phyloP scores from a whole-genome alignment of 2,797 vertebrate genomes.

The Thamnophis elegans region DNA sequence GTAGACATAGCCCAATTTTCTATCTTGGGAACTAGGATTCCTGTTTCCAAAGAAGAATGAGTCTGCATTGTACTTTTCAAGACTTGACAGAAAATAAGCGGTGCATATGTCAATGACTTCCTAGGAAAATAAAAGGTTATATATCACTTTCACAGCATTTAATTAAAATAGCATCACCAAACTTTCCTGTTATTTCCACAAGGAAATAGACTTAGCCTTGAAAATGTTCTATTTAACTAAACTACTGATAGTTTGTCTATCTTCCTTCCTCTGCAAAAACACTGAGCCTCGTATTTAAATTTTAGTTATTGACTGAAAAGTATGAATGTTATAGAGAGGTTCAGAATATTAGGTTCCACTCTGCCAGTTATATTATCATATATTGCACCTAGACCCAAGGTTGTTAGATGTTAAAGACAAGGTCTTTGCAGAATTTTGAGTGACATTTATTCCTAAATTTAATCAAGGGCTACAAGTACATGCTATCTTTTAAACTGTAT shows the following conservation, averaged over 20 bases:
- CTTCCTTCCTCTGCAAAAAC: not conserved
- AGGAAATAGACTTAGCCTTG: not conserved
- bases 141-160: not conserved
- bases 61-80: not conserved
- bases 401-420: not conserved
- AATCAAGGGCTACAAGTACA: not conserved
- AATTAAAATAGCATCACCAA: not conserved
- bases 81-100: not conserved
- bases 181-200: conserved; percentile 1
- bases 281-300: not conserved
- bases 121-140: conserved; percentile 12
- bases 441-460: not conserved
- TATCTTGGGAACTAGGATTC: not conserved
- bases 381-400: conserved; percentile 1
- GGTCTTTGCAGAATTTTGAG: not conserved
- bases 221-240: not conserved
- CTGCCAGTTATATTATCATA: not conserved
- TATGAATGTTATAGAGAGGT: not conserved
- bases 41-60: not conserved
- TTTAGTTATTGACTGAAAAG: conserved; percentile 4
- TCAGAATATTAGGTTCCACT: not conserved
- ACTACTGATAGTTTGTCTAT: not conserved
- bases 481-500: not conserved
- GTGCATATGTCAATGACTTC: not conserved
- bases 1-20: not conserved